Base-by-base conservation (phyloP, 2,797 vertebrate species). In the Allobates femoralis region DNA sequence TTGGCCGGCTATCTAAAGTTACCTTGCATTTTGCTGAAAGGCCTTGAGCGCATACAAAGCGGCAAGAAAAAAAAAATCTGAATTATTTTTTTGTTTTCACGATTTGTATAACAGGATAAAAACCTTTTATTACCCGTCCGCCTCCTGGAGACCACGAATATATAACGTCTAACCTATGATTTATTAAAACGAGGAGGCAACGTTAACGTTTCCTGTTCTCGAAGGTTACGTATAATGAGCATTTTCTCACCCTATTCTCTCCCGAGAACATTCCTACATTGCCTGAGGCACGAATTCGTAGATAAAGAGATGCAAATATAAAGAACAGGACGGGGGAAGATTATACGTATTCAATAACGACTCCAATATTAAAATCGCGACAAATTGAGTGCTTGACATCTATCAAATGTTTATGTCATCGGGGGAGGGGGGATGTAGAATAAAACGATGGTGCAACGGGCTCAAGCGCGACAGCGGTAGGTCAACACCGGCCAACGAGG, bases 241-340 rank as follows among this genome's bases (percentile, higher is more conserved):
- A 28, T 55, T 69, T 55, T 34, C 18, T 8, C 50, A 30, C 41
- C 80, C 71, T 56, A 19, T 81, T 34, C 55, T 69, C 28, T 32
- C 12, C 34, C 46, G 6, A 67, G 12, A 81, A 26, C 50, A 19
- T 30, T 50, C 18, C 23, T 32, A 7, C 21, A 18, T 67, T 34
- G 46, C 91, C 90, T 90, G 91, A 90, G 91, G 88, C 92, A 89
- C 89, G 89, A 87, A 94, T 92, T 94, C 91, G 91, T 84, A 92
- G 92, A 93, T 90, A 93, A 95, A 95, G 87, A 88, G 91, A 96
- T 95, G 94, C 94, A 95, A 95, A 95, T 7, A 11, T 90, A 92
- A 5, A 5, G 5, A 34, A 21, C n/a, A 41, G 28, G 89, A 92
- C 88, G 91, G 91, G 89, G 91, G 89, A 92, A 92, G 90, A 90